A percentile compares a stretch with the other conserved stretches of the same genome.
Evolutionary conservation across 2,888 invertebrate species (phyloP).

Genomic region (Netelia inedita): DNA sequence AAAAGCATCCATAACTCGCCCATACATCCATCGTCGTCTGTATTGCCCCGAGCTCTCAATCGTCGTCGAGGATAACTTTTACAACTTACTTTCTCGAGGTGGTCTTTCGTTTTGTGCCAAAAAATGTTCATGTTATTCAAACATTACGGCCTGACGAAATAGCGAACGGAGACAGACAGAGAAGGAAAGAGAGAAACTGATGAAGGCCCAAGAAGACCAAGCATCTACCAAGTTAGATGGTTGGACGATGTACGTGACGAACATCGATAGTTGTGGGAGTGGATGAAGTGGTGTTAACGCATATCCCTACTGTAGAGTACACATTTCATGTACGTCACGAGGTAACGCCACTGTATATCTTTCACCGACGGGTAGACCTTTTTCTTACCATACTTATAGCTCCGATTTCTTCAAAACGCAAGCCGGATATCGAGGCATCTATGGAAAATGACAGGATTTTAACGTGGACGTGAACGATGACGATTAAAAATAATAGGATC

Average conservation of each 20-base stretch:
- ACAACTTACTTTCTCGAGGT: constrained; percentile 14
- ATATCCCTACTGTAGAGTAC: constrained; percentile 64
- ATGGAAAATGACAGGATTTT: constrained; percentile 23
- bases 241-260: constrained; percentile 73
- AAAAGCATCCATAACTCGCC: constrained; percentile 73
- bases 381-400: constrained; percentile 29
- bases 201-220: constrained; percentile 51
- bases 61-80: constrained; percentile 49
- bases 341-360: constrained; percentile 29
- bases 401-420: neutral
- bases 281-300: neutral
- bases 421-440: neutral
- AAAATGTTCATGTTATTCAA: constrained; percentile 24
- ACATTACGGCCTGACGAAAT: neutral
- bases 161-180: too few species aligned
- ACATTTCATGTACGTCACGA: constrained; percentile 57
- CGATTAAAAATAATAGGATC: neutral
- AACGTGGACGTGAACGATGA: neutral
- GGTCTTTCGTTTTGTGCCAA: neutral
- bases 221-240: constrained; percentile 75
- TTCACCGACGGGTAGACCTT: neutral
- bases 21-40: constrained; percentile 47
- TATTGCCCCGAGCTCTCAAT: neutral
- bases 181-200: constrained; percentile 34
- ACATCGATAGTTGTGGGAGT: constrained; percentile 57